Evolutionary conservation across 2,797 vertebrate genomes (phyloP), one percentile per base, ranked within the genome.

Genomic region (Botia kubotai): DNA sequence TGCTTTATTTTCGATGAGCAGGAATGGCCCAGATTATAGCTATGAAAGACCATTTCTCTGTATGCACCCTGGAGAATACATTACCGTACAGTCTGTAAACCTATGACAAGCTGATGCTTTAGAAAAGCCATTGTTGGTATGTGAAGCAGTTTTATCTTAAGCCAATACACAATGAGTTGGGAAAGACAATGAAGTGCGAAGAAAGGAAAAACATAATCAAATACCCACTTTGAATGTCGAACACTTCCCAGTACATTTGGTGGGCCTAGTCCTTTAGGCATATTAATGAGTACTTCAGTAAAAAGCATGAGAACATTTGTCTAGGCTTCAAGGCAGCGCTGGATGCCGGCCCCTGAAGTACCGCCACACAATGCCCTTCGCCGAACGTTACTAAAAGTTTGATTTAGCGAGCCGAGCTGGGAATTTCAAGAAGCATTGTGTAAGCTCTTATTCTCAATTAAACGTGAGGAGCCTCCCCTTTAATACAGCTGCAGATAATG

Each of bases 381-480:
- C 50, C 74, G 77, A 85, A 86, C 82, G 81, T 72, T 75, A 75
- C 79, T 86, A 80, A 86, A 86, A 88, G 82, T 89, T 85, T 53
- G 53, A 73, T 87, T 88, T 83, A 89, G 87, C 68, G 65, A 85
- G 86, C 80, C 53, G 77, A 82, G 77, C 58, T 3, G 86, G 80
- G 82, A 81, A 83, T 85, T 83, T 84, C 75, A 82, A 80, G 82
- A 58, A 21, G 82, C 84, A 81, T 85, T 52, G 82, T 81, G 83
- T 85, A 48, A 6, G 79, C 87, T 86, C 86, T 90, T 86, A 48
- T 87, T 89, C 90, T 88, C 89, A 87, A 83, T 90, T 90, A 91
- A 86, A 83, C 81, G 7, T 17, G 66, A 82, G 78, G 84, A 87
- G 88, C 43, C 81, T 87, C 80, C 83, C 72, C 79, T 87, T 84